Base-by-base conservation (phyloP, 2,888 invertebrate species). In the Polylopha cassiicola region DNA sequence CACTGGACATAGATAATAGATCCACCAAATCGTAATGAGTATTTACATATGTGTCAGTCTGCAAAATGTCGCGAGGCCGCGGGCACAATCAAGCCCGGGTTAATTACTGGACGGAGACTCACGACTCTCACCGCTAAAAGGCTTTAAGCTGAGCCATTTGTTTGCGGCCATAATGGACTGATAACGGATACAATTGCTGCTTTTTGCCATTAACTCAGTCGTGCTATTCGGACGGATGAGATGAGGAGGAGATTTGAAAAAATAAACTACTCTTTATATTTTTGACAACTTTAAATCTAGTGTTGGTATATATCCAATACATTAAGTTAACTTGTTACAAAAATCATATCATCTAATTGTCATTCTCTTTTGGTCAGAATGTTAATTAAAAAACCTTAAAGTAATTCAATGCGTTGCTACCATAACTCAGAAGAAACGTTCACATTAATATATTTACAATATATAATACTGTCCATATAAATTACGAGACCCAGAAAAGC, bases 141-240 rank as follows among this genome's bases (percentile, higher is more conserved):
- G 78, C 73, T 79, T 80, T 76, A 80, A 80, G 71, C 71, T 64
- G 69, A 63, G 68, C 75, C 80, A 79, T 81, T 81, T 78, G 73
- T 78, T 77, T 64, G 64, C 55, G 51, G 50, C 66, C 68, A 74
- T 84, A 81, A 81, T 82, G 81, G 81, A 76, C 73, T 73, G 82
- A 82, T 82, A 79, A 77, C 69, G 59, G 65, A 73, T 65, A 73
- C 68, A 65, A 71, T 71, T 72, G 65, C 52, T 53, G 48, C 55
- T 41, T 56, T 58, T 58, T 61, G 61, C 55, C 63, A 61, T 62
- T 57, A 56, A 64, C 61, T 65, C 54, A 38, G 50, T 55, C 50
- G 49, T 54, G 52, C 53, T 37, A 29, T 41, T 41, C 36, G 29
- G 41, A 41, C 30, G 30, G 34, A 16, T 29, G n/a, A n/a, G n/a